Conservation (phyloP, 2,113 vertebrate species). For the Jacana jacana region DNA sequence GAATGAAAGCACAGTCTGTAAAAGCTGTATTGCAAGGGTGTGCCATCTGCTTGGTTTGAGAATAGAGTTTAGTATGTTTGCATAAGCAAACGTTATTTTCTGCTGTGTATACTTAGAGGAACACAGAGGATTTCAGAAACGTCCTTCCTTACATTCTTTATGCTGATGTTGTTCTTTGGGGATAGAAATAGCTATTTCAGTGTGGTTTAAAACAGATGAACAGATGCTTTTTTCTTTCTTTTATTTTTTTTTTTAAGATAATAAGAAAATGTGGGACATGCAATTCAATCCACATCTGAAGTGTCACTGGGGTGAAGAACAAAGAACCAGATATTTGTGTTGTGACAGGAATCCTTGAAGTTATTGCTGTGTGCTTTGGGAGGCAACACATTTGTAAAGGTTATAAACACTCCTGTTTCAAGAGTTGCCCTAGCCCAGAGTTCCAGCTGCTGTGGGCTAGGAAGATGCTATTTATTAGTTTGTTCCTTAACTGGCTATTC, state of each 20-base stretch:
- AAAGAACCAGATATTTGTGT: neutral
- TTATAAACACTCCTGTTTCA: neutral
- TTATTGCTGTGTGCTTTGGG: neutral
- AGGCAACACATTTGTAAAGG: neutral
- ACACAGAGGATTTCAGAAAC: neutral
- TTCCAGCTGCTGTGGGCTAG: neutral
- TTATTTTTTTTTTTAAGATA: too few relatives aligned
- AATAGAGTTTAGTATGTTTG: neutral
- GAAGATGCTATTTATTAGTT: neutral
- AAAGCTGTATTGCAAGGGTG: constrained; percentile 15
- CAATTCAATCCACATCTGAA: neutral
- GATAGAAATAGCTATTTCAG: neutral
- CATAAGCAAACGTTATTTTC: constrained; percentile 15
- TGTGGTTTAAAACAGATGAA: neutral
- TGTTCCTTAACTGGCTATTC: neutral
- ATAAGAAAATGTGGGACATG: neutral
- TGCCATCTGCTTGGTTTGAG: constrained; percentile 30
- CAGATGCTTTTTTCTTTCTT: neutral
- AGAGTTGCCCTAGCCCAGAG: neutral
- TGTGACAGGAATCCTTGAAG: neutral
- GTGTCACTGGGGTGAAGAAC: neutral
- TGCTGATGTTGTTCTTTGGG: neutral
- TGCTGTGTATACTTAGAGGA: neutral
- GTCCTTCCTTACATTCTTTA: neutral
- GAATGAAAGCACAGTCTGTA: neutral